phyloP scores from a whole-genome alignment of 2,113 vertebrate genomes.

The Erinaceus europaeus region DNA sequence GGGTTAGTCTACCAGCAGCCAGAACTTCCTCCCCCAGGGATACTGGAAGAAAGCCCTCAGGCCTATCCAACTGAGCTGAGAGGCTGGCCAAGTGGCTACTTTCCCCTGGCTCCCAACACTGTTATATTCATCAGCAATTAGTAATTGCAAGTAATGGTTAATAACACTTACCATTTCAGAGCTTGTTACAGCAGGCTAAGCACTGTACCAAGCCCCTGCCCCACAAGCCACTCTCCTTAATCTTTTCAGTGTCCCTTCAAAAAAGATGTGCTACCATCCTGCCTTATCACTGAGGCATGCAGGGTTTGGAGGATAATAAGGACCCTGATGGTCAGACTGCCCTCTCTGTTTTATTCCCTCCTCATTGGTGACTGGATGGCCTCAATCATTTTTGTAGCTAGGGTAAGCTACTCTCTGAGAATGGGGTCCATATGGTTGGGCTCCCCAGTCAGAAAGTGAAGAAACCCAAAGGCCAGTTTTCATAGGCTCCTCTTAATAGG shows the following conservation, averaged over 20 bases:
- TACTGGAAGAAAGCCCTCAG: conserved; percentile 24
- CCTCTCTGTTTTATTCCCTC: background rate
- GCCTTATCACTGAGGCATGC: background rate
- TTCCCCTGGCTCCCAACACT: conserved; percentile 18
- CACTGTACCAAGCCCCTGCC: background rate
- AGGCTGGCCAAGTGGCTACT: conserved; percentile 50
- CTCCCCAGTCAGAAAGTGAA: background rate
- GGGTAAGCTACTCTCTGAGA: background rate
- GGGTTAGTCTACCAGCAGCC: conserved; percentile 19
- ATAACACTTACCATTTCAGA: conserved; percentile 26
- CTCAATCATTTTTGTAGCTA: background rate
- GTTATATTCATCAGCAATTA: conserved; percentile 52
- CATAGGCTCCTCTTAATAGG: background rate
- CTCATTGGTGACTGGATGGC: background rate
- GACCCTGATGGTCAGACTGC: background rate
- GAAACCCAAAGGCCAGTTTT: background rate
- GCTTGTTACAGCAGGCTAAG: background rate
- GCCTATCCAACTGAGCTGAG: conserved; percentile 24
- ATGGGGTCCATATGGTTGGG: background rate
- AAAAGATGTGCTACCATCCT: rapidly evolving
- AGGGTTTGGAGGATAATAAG: no score
- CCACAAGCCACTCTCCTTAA: background rate
- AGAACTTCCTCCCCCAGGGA: background rate
- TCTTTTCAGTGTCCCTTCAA: background rate
- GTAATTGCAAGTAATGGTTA: conserved; percentile 54